Base-by-base conservation (phyloP, 2,888 invertebrate genomes). In the Mylabris sibirica region DNA sequence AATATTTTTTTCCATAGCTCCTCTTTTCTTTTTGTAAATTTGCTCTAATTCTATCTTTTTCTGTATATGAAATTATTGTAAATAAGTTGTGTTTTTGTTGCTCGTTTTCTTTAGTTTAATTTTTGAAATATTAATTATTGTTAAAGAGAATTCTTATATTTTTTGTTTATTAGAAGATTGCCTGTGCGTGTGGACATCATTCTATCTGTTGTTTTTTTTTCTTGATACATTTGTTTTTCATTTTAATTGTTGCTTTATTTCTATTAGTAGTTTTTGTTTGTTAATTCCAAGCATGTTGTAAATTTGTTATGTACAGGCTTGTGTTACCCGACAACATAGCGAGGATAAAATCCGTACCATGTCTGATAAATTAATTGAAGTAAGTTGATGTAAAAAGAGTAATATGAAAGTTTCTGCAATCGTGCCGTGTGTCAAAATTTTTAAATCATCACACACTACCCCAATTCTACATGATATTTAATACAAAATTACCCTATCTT, bases 301-400 rank as follows among this genome's bases (percentile, higher is more conserved):
- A 66, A 41, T 44, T 38, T 76, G 76, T 79, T 84, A 83, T 87
- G 84, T 83, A 86, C 88, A 91, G 91, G 91, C 91, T 84, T 89
- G 90, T 87, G 90, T 89, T 87, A 88, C 89, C 84, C 89, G 90
- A 84, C 91, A 91, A 81, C 88, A 89, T 88, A 89, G 89, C 85
- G 91, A 91, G 87, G 91, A 91, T 88, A 90, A 91, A 89, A 90
- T 90, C 85, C 89, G 90, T 88, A 86, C 88, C 87, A 89, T 91
- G 86, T 89, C 89, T 84, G 90, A 90, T 89, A 90, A 90, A 86
- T 87, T 91, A 84, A 87, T 89, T 85, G 90, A 90, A 88, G 91
- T 91, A 91, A 91, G 91, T 90, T 44, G 44, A 44, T 44, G 1
- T 24, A 35, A 63, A 63, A 24, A 24, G 14, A 26, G 12, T 12